Conservation (phyloP, 2,113 vertebrate species). For the Laterallus jamaicensis region DNA sequence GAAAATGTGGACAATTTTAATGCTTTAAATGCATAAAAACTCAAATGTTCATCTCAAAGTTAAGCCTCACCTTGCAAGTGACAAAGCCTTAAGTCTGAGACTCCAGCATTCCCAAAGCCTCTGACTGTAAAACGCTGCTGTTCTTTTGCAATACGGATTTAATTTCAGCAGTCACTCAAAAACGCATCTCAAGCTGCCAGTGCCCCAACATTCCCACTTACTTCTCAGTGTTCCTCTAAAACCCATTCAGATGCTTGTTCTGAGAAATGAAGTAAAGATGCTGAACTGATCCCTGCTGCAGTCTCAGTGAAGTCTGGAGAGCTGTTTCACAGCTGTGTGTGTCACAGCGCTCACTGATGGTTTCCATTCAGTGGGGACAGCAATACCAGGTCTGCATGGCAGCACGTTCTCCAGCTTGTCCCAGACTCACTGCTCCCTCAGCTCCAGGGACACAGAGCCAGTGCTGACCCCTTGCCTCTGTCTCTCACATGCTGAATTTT, state of each 20-base stretch:
- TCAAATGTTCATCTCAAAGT: neutral
- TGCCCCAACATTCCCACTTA: neutral
- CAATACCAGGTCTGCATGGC: neutral
- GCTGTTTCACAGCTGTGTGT: neutral
- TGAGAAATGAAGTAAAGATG: neutral
- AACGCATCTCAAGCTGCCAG: neutral
- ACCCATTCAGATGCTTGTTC: neutral
- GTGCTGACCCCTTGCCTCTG: neutral
- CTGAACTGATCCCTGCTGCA: neutral
- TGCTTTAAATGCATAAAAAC: neutral
- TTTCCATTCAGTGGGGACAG: neutral
- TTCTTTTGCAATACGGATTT: neutral
- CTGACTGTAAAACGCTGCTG: neutral
- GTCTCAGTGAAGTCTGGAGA: neutral
- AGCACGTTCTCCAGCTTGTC: neutral
- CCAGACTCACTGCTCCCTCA: neutral
- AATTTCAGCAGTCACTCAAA: neutral
- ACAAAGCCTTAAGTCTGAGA: neutral
- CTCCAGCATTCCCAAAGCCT: neutral
- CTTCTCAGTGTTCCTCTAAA: neutral
- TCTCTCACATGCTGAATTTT: neutral
- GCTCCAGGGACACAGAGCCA: neutral
- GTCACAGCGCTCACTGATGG: neutral
- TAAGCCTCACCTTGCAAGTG: neutral
- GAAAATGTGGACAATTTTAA: neutral